Conservation (phyloP, 1,140 invertebrate genomes). For the Procambarus virginalis region DNA sequence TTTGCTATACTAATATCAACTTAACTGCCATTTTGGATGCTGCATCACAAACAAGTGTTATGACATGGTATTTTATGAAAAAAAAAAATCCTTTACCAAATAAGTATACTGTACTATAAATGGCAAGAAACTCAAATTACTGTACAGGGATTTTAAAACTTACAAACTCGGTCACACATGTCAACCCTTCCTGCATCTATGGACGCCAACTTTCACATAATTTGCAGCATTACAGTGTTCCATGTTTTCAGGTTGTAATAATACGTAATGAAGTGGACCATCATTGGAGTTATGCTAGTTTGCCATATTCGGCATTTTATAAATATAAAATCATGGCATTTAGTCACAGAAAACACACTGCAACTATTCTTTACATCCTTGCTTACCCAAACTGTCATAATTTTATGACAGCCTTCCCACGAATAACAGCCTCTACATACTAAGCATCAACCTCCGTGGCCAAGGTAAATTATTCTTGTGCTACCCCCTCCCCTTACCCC, state of each 20-base stretch:
- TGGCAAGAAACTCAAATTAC: background rate
- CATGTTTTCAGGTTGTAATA: background rate
- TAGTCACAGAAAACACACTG: background rate
- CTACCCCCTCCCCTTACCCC: too few species aligned
- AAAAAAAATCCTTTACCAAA: constrained; percentile 6
- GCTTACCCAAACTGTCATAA: too few species aligned
- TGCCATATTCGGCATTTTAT: background rate
- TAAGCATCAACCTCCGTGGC: too few species aligned
- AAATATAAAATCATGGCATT: background rate
- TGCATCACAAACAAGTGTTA: constrained; percentile 22
- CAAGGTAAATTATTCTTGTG: too few species aligned
- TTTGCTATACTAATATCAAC: constrained; percentile 30
- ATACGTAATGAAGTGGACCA: background rate
- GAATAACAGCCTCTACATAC: too few species aligned
- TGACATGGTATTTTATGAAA: background rate
- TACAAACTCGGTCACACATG: background rate
- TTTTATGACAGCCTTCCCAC: too few species aligned
- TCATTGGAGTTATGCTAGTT: too few species aligned
- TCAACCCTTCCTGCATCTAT: background rate
- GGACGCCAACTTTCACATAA: background rate
- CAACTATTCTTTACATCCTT: too few species aligned
- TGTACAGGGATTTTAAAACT: background rate
- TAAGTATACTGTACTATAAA: background rate
- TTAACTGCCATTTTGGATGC: constrained; percentile 21
- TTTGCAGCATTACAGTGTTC: background rate